These are phyloP conservation scores for Uloborus diversus DNA, from an alignment of 1,140 invertebrate genomes.

Conservation along the genomic window DNA sequence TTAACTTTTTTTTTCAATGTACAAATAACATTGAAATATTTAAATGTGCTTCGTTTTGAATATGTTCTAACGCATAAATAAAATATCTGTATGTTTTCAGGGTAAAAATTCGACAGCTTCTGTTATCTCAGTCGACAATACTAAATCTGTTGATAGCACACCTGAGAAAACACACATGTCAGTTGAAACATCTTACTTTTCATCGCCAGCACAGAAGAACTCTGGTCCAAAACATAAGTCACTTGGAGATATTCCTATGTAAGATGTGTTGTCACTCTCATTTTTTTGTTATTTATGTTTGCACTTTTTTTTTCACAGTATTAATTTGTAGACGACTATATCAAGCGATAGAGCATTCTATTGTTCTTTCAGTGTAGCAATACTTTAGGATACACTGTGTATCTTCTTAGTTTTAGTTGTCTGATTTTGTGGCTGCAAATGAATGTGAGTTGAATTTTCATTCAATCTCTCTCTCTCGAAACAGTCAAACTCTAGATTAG, in stretches of 20 bases:
- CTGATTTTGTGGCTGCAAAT: neutral
- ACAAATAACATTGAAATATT: neutral
- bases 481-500: too few relatives aligned
- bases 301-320: neutral
- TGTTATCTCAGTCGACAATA: neutral
- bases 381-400: too few relatives aligned
- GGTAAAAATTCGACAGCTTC: neutral
- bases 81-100: slow-evolving; percentile 8
- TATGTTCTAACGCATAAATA: neutral
- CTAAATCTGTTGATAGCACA: neutral
- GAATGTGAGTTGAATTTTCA: slow-evolving; percentile 19
- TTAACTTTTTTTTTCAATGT: neutral
- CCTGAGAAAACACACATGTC: neutral
- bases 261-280: neutral
- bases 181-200: neutral
- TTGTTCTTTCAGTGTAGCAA: too few relatives aligned
- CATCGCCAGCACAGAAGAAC: neutral
- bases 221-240: slow-evolving; percentile 30
- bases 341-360: too few relatives aligned
- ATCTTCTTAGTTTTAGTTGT: too few relatives aligned
- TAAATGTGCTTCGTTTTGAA: neutral
- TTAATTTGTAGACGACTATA: too few relatives aligned
- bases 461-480: slow-evolving; percentile 21
- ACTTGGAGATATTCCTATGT: slow-evolving; percentile 35
- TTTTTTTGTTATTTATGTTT: neutral